Conservation (phyloP, 2,113 vertebrate species). For the Chroicocephalus ridibundus region DNA sequence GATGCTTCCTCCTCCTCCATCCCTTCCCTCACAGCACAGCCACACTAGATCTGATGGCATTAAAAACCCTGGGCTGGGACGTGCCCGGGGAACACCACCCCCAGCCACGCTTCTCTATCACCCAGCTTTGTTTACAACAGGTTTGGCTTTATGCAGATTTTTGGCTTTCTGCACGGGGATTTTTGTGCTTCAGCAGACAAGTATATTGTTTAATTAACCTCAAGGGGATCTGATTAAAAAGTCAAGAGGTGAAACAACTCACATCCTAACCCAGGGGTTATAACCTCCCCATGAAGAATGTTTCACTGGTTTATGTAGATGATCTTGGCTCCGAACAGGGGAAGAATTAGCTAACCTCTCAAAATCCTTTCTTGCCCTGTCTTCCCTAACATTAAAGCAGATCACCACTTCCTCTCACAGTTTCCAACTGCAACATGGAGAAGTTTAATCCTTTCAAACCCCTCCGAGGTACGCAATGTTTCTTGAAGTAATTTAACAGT, state of each 20-base stretch:
- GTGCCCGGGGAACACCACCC: background rate
- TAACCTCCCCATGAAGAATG: background rate
- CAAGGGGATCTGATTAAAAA: conserved; percentile 16
- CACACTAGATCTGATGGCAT: background rate
- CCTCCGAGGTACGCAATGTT: background rate
- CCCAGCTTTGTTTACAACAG: background rate
- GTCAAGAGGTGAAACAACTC: conserved; percentile 14
- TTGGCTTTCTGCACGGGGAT: background rate
- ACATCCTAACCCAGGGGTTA: background rate
- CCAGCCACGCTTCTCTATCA: background rate
- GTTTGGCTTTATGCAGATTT: background rate
- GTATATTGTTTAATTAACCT: background rate
- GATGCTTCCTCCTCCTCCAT: background rate
- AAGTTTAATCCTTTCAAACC: background rate
- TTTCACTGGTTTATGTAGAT: background rate
- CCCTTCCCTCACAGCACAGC: background rate
- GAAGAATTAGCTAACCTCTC: background rate
- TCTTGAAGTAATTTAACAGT: background rate
- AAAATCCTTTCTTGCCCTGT: background rate
- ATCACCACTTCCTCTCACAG: background rate
- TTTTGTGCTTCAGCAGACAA: background rate
- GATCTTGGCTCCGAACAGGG: background rate
- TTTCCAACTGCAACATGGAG: background rate
- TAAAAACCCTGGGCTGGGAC: background rate
- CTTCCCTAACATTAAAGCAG: background rate